Percentiles rank a stretch among this genome's conserved stretches.
Conservation (phyloP, 2,797 vertebrate species). For the Choloepus didactylus region DNA sequence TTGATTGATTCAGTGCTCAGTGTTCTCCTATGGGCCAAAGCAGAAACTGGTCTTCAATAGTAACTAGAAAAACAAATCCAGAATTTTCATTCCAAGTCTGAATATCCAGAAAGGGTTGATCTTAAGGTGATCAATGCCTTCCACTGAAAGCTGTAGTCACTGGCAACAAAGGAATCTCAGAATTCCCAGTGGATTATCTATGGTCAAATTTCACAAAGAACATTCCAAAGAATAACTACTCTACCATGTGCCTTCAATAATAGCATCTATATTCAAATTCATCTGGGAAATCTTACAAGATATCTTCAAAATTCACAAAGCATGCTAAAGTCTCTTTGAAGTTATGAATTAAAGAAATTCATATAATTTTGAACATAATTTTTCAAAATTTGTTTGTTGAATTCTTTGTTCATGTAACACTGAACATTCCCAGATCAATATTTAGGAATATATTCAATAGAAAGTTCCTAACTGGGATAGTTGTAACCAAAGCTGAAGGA, state of each 20-base stretch:
- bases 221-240: background rate
- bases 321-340: background rate
- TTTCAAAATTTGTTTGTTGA: background rate
- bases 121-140: background rate
- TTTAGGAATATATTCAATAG: background rate
- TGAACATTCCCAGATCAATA: background rate
- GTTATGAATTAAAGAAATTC: background rate
- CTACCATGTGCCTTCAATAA: background rate
- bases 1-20: too few species aligned
- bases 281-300: background rate
- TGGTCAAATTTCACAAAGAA: slow-evolving; percentile 6
- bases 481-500: background rate
- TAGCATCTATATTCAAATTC: background rate
- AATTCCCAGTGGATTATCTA: slow-evolving; percentile 28
- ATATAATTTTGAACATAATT: background rate
- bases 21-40: background rate
- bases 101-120: background rate
- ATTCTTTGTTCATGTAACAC: background rate
- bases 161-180: background rate
- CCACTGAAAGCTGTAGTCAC: too few species aligned
- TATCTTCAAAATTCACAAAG: slow-evolving; percentile 22
- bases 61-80: background rate
- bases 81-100: background rate
- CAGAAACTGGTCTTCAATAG: background rate
- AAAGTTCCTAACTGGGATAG: background rate